Base-by-base conservation (phyloP, 2,797 vertebrate species). In the Neoniphon sammara region DNA sequence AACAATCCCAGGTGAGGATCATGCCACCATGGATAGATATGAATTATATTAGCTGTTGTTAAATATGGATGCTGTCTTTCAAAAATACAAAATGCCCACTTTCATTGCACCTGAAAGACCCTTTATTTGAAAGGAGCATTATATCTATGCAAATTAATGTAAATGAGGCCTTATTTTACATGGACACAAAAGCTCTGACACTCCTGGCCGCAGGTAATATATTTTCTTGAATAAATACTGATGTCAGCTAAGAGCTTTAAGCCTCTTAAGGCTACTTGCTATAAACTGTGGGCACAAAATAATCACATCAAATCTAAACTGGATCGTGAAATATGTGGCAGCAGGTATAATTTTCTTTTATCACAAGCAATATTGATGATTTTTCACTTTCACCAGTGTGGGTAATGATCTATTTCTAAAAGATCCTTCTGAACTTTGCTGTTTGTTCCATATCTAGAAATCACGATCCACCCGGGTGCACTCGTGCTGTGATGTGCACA, bases 41-140 rank as follows among this genome's bases (percentile, higher is more conserved):
- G 55, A 39, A 46, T 21, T 11, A 12, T 66, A 72, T 77, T 39
- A 30, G 47, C 21, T 5, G 61, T 66, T 31, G 17, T 77, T 64
- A 78, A 70, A 80, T 72, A 77, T 56, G 61, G 11, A 79, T 70
- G 62, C 11, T 31, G n/a, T 54, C 62, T 76, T 72, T n/a, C 2
- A 39, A 50, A 31, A 7, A 57, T 7, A 36, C 18, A 52, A 14
- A 59, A 31, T 34, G 23, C 30, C 27, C 10, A 68, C 54, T 64
- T 72, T 69, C 34, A 62, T 73, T 56, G 31, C 63, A 73, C 39
- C 70, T 76, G 65, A 75, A 56, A 75, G 53, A 56, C 49, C 44
- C 42, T 78, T 78, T 68, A 61, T 77, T 34, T 53, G 42, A 21
- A 21, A 44, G 18, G 14, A 72, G 46, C 65, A 77, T 70, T 72